Conservation (phyloP, 1,140 invertebrate species). For the Bombus haemorrhoidalis region DNA sequence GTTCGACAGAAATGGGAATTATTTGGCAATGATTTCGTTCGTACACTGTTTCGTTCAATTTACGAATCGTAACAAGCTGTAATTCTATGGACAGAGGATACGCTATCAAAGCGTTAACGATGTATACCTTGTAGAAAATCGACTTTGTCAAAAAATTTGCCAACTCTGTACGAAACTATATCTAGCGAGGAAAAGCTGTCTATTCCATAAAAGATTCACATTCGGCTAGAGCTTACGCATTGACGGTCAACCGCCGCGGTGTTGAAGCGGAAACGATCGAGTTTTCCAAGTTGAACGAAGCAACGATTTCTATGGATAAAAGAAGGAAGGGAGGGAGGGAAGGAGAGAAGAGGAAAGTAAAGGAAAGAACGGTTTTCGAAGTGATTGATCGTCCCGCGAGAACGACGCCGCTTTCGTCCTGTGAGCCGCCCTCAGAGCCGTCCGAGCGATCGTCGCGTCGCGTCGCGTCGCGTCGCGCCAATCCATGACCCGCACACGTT, state of each 20-base stretch:
- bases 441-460: slow-evolving; percentile 47
- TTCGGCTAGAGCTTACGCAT: not conserved
- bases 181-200: no score
- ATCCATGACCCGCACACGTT: slow-evolving; percentile 59
- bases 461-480: slow-evolving; percentile 48
- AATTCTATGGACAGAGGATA: no score
- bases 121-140: not conserved
- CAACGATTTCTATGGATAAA: slow-evolving; percentile 46
- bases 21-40: no score
- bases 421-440: slow-evolving; percentile 27
- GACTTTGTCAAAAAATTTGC: no score
- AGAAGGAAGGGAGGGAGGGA: not conserved
- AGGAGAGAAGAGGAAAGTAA: slow-evolving; percentile 30
- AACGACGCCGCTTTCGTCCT: slow-evolving; percentile 57
- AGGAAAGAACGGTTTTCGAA: slow-evolving; percentile 56
- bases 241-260: not conserved
- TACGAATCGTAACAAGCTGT: no score
- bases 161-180: no score
- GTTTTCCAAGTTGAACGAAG: slow-evolving; percentile 12
- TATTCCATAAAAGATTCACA: not conserved
- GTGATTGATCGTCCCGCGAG: slow-evolving; percentile 68
- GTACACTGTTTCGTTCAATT: no score
- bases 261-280: not conserved
- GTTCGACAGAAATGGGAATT: no score
- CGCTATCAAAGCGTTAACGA: no score